Percentiles rank a stretch among this genome's conserved stretches.
These are phyloP conservation scores for Sipha flava DNA, from an alignment of 1,140 invertebrate genomes.

Conservation along the genomic window DNA sequence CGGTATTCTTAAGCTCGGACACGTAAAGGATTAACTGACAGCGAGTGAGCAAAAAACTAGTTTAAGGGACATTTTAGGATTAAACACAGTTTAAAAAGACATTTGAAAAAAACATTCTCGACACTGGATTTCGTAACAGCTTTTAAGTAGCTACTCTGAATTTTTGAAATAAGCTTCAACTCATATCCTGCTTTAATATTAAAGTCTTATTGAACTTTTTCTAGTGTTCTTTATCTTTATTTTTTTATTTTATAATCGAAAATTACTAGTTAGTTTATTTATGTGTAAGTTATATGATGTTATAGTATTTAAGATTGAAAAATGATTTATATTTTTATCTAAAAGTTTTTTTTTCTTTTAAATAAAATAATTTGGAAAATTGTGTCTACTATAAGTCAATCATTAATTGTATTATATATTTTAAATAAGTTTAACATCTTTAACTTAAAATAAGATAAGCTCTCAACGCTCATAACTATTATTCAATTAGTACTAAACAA, in stretches of 20 bases:
- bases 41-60: background rate
- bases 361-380: too few species aligned
- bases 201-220: background rate
- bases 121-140: conserved; percentile 18
- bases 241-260: background rate
- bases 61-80: conserved; percentile 31
- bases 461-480: too few species aligned
- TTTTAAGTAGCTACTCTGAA: conserved; percentile 20
- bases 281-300: too few species aligned
- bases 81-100: conserved; percentile 29
- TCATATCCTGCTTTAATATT: background rate
- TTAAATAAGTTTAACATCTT: too few species aligned
- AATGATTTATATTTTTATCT: too few species aligned
- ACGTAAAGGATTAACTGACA: conserved; percentile 28
- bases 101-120: conserved; percentile 21
- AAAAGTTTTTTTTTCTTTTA: too few species aligned
- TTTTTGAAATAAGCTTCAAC: conserved; percentile 4
- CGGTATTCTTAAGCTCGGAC: conserved; percentile 31
- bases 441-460: too few species aligned
- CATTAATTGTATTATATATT: too few species aligned
- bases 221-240: background rate
- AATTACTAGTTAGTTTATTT: background rate
- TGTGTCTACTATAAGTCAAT: too few species aligned
- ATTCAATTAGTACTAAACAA: too few species aligned
- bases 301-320: too few species aligned